Conservation (phyloP, 30 jellyfish, hydroid and myxozoan species). For the Aurelia sp. region DNA sequence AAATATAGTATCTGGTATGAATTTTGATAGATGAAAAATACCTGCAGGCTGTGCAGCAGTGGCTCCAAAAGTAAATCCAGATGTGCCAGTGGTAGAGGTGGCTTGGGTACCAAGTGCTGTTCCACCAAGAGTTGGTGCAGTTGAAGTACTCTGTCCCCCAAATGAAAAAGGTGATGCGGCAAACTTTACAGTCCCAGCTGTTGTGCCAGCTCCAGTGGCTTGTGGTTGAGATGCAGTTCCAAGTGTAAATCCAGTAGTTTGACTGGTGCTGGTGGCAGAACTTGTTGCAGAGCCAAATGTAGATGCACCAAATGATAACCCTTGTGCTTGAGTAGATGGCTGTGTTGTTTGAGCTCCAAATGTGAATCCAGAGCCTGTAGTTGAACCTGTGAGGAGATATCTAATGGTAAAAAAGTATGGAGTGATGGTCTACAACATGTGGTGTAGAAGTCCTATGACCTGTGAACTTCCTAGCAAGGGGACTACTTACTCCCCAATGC, state of each 20-base stretch:
- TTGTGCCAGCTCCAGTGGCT: constrained; percentile 8
- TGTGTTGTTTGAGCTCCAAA: too few relatives aligned
- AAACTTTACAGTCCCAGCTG: constrained; percentile 13
- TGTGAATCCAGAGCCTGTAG: too few relatives aligned
- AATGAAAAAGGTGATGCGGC: not conserved
- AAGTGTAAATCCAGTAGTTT: not conserved
- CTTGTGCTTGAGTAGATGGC: too few relatives aligned
- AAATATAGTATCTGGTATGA: too few relatives aligned
- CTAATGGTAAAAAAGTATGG: too few relatives aligned
- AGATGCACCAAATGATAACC: too few relatives aligned
- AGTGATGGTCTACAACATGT: too few relatives aligned
- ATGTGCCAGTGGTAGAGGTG: not conserved
- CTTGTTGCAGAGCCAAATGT: constrained; percentile 10
- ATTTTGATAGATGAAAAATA: not conserved
- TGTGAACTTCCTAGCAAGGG: too few relatives aligned
- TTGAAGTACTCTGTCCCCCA: not conserved
- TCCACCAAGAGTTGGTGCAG: constrained; percentile 9
- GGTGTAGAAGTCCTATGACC: too few relatives aligned
- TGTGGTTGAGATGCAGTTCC: constrained; percentile 7
- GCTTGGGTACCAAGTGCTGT: not conserved
- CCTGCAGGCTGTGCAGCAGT: constrained; percentile 10
- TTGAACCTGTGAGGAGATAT: too few relatives aligned
- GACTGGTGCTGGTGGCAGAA: not conserved
- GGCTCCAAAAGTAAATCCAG: constrained; percentile 28
- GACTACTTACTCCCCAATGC: too few relatives aligned